phyloP scores from a whole-genome alignment of 1,140 invertebrate species.

The Dolichoris vasculosae region DNA sequence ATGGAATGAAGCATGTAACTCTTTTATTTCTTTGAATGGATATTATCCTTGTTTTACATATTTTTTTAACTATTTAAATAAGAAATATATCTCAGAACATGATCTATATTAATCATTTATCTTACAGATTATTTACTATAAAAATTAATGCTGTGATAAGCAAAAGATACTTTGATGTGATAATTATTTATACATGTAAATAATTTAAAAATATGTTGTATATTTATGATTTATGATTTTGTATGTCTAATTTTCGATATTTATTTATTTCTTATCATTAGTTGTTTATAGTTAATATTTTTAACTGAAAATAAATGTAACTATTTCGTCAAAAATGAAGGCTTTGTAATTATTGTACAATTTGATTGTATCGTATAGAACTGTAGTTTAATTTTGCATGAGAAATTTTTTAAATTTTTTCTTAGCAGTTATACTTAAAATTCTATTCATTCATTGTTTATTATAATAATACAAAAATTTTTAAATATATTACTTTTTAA shows the following conservation, averaged over 20 bases:
- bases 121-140: not conserved
- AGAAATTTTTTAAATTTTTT: not conserved
- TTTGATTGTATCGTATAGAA: not conserved
- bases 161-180: not conserved
- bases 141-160: not conserved
- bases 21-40: slow-evolving; percentile 12
- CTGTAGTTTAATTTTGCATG: slow-evolving; percentile 18
- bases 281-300: not conserved
- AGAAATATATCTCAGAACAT: not conserved
- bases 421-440: not conserved
- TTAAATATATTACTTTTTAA: not conserved
- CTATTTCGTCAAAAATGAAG: not conserved
- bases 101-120: not conserved
- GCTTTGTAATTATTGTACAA: not conserved
- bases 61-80: not conserved
- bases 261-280: not conserved
- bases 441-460: not conserved
- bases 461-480: not conserved
- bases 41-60: not conserved
- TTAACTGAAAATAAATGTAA: not conserved
- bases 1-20: slow-evolving; percentile 45
- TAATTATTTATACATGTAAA: slow-evolving; percentile 2
- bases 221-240: not conserved
- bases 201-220: not conserved
- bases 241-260: slow-evolving; percentile 5